Conservation (phyloP, 2,113 vertebrate genomes). For the Laterallus jamaicensis region DNA sequence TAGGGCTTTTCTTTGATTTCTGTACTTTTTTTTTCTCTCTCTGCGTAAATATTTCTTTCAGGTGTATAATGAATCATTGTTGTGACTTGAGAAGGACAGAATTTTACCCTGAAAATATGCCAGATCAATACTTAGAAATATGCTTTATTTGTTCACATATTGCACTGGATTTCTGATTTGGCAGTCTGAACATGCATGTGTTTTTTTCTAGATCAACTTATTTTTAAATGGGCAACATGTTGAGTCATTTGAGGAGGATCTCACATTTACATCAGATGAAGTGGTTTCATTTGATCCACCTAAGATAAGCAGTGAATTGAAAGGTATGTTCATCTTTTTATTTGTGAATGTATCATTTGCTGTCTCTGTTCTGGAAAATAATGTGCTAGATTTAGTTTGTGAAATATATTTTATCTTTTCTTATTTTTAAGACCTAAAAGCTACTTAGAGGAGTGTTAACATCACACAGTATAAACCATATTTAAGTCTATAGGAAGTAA, state of each 20-base stretch:
- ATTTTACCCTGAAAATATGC: background rate
- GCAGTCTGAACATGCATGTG: background rate
- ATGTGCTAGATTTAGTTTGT: background rate
- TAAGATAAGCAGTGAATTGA: conserved; percentile 48
- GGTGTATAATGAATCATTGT: background rate
- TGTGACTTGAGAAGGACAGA: background rate
- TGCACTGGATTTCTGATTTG: background rate
- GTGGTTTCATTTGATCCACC: conserved; percentile 9
- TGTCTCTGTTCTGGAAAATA: background rate
- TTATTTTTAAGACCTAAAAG: background rate
- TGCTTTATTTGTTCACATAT: background rate
- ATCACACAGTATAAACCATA: background rate
- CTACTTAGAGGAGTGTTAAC: background rate
- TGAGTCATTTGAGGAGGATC: conserved; percentile 74
- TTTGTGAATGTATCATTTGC: background rate
- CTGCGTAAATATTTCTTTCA: background rate
- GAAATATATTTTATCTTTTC: background rate
- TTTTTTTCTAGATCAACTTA: conserved; percentile 73
- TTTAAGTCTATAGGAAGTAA: background rate
- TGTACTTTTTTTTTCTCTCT: background rate
- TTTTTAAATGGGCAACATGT: conserved; percentile 76
- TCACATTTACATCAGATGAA: conserved; percentile 56
- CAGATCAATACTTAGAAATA: background rate
- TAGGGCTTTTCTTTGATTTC: background rate
- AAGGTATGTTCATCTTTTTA: conserved; percentile 60